Evolutionary conservation across 2,113 vertebrate species (phyloP), one percentile per base, ranked within the genome.

Genomic region (Lepus europaeus): DNA sequence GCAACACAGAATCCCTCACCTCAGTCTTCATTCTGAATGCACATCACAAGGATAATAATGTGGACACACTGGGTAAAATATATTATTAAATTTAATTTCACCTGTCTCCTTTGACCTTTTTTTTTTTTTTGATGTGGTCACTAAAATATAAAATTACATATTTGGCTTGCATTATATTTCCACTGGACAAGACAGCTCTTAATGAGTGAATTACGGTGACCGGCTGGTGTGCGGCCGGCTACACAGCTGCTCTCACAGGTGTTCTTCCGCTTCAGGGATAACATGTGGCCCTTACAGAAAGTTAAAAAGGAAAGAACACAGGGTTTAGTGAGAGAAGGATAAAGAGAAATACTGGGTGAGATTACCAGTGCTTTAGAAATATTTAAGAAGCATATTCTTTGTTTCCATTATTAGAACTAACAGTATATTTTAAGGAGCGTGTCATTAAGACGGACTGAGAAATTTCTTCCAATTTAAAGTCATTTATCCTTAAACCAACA

Each of bases 231-330:
- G 31, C 49, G 79, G 33, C 74, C 78, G 22, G 9, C 59, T 6
- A 59, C 8, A 29, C 6, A 66, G 33, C 45, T n/a, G 1, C 22
- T 63, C 61, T 77, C 64, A 51, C 61, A 81, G 51, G n/a, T 68
- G 53, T 61, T 84, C 33, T 53, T 90, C 31, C 69, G 33, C 3
- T 64, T 45, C 45, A 79, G 11, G 36, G 39, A 64, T 45, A 85
- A 82, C 27, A 61, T 36, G 63, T 3, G 9, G 68, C 63, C 83
- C 23, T 94, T 1, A 73, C 6, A 96, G 84, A 91, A 77, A 77
- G 11, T 56, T 86, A 87, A 86, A 63, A 85, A 68, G 59, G 93
- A 61, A 68, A 64, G 93, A 61, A 93, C 84, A 86, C 39, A 89
- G 81, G 74, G 10, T 51, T 53, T 56, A 59, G 56, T 39, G 56